These are phyloP conservation scores for Gallinago paraguaiae DNA, from an alignment of 2,113 vertebrate species.

Conservation along the genomic window DNA sequence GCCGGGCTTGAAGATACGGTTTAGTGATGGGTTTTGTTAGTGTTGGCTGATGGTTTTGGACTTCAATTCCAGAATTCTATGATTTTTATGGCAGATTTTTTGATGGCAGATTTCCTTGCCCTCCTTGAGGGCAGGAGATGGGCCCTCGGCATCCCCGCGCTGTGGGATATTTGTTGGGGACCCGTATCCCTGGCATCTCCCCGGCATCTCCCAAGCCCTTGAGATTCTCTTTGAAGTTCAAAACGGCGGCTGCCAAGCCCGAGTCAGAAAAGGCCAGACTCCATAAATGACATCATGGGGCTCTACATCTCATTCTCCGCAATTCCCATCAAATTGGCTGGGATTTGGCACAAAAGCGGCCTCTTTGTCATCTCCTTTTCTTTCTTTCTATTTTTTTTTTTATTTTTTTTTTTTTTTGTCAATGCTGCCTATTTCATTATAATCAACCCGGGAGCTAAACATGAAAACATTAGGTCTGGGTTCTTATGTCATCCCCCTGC, in stretches of 20 bases:
- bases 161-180: rapidly evolving
- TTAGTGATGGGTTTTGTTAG: no score
- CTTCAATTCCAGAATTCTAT: no score
- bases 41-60: no score
- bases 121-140: no score
- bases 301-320: not conserved
- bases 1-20: no score
- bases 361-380: not conserved
- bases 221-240: not conserved
- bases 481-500: not conserved
- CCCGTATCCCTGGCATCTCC: not conserved
- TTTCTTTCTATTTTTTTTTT: not conserved
- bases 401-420: not conserved
- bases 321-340: not conserved
- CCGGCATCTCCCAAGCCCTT: not conserved
- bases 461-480: not conserved
- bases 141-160: no score
- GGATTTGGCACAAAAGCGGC: not conserved
- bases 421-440: not conserved
- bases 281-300: not conserved
- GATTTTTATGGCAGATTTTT: no score
- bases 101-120: no score
- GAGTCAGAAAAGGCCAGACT: not conserved
- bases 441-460: not conserved
- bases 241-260: not conserved